These are phyloP conservation scores for Baronia brevicornis DNA, from an alignment of 2,888 invertebrate genomes.

Conservation along the genomic window DNA sequence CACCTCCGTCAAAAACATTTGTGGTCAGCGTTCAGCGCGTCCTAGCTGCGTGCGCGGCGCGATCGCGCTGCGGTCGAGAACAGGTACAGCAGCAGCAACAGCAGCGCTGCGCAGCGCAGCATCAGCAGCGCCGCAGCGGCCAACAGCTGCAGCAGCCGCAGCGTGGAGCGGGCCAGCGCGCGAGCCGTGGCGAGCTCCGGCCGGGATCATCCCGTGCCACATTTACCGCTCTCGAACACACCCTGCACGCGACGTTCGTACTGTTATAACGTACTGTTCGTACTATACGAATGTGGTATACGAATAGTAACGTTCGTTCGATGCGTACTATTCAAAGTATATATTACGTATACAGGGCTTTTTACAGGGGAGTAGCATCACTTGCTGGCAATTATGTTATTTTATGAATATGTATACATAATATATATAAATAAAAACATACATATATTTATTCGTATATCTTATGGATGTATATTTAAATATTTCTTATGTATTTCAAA, in stretches of 20 bases:
- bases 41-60: slow-evolving; percentile 22
- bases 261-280: no score
- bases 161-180: slow-evolving; percentile 29
- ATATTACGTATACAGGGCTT: no score
- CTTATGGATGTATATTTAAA: no score
- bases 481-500: no score
- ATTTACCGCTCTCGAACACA: slow-evolving; percentile 91
- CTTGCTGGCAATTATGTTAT: no score
- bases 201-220: slow-evolving; percentile 82
- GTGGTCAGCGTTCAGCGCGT: slow-evolving; percentile 27
- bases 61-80: slow-evolving; percentile 24
- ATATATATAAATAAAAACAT: no score
- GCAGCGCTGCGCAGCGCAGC: slow-evolving; percentile 25
- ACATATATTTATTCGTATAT: no score
- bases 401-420: no score
- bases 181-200: slow-evolving; percentile 48
- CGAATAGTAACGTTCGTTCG: no score
- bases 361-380: no score
- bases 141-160: slow-evolving; percentile 25
- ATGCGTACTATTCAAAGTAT: no score
- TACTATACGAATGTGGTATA: no score
- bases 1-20: background rate
- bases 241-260: slow-evolving; percentile 75
- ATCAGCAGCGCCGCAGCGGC: slow-evolving; percentile 24
- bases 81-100: slow-evolving; percentile 27